These are phyloP conservation scores for Lerema accius DNA, from an alignment of 1,140 invertebrate species.

Conservation along the genomic window DNA sequence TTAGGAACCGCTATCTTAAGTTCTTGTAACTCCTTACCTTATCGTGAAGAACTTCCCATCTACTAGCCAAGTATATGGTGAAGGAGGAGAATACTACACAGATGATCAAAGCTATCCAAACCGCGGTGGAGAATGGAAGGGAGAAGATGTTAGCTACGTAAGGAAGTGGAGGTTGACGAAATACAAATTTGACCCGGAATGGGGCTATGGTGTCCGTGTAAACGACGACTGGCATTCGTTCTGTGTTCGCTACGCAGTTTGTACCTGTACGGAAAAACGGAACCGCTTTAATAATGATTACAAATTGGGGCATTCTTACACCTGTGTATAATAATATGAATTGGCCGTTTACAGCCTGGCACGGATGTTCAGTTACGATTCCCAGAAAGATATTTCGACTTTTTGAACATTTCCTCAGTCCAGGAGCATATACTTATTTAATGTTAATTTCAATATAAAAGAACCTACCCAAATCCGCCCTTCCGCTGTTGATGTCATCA, in stretches of 20 bases:
- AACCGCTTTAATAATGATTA: no score
- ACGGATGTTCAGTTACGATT: no score
- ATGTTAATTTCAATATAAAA: no score
- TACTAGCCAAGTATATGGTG: slow-evolving; percentile 40
- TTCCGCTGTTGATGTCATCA: slow-evolving; percentile 78
- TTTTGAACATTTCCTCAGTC: no score
- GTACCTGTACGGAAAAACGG: slow-evolving; percentile 53
- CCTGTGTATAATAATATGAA: no score
- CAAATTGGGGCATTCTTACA: no score
- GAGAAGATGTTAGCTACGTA: slow-evolving; percentile 85
- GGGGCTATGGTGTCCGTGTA: slow-evolving; percentile 61
- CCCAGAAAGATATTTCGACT: no score
- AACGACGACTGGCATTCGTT: slow-evolving; percentile 52
- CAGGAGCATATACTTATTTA: no score
- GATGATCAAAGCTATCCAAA: slow-evolving; percentile 82
- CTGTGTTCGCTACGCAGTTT: slow-evolving; percentile 52
- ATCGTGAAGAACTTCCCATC: slow-evolving; percentile 35
- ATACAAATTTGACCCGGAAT: slow-evolving; percentile 81
- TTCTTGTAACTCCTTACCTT: no score
- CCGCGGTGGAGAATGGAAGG: slow-evolving; percentile 83
- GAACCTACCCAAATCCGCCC: slow-evolving; percentile 76
- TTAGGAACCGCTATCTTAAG: no score
- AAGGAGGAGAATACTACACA: slow-evolving; percentile 54
- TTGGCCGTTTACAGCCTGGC: no score
- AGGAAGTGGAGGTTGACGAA: slow-evolving; percentile 85